Base-by-base conservation (phyloP, 2,797 vertebrate species). In the Sebastes itinus region DNA sequence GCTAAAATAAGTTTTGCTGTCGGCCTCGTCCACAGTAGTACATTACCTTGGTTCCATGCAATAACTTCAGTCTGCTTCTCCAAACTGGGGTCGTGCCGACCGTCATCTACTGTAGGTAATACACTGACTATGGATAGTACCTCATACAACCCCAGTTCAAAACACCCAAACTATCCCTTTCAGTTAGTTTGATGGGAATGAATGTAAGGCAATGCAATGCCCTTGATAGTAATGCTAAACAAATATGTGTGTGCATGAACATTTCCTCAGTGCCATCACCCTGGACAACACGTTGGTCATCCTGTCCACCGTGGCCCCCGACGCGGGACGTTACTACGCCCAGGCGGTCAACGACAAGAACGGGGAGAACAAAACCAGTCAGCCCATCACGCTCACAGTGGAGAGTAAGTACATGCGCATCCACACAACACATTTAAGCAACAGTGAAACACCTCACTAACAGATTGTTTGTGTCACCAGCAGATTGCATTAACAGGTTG, bases 291-390 rank as follows among this genome's bases (percentile, higher is more conserved):
- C 97, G 0, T 95, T 99, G 27, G 98, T 99, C 92, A 99, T 99
- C 93, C 95, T 99, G 91, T 99, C 98, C 32, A 97, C 97, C 0
- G 98, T 99, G 88, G 97, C 98, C 1, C 97, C 98, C 0, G 98
- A 99, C 0, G 96, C 97, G 0, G 98, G 98, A 7, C 96, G 97
- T 10, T 99, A 99, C 95, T 99, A 99, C 1, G 97, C 98, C 69
- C 98, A 99, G 92, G 98, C 98, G 0, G 98, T 99, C 77, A 99
- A 99, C 0, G 98, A 99, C 95, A 99, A 98, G 95, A 99, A 99
- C 0, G 98, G 98, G 0, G 98, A 99, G 88, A 99, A 99, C 96
- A 99, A 99, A 95, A 99, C 98, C 49, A 99, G 98, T 89, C 97
- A 98, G 92, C 97, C 98, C 54, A 95, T 99, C 93, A 95, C 93